Conservation (phyloP, 1,140 invertebrate genomes). For the Aphis craccivora region DNA sequence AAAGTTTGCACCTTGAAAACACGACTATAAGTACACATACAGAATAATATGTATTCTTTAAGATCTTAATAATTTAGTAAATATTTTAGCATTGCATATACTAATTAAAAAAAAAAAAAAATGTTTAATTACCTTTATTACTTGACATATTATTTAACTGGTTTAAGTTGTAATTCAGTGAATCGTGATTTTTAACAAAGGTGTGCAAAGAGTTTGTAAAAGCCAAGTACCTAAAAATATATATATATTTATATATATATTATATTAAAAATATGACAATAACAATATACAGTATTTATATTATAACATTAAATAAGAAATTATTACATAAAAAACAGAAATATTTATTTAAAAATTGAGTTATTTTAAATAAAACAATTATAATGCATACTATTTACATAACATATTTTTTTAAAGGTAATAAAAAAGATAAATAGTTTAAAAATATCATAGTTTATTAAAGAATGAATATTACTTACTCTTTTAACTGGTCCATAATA, state of each 20-base stretch:
- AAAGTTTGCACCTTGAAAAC: not conserved
- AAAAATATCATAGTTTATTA: not conserved
- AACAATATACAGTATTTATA: not conserved
- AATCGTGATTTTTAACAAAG: constrained; percentile 50
- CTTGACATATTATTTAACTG: constrained; percentile 39
- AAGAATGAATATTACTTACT: constrained; percentile 66
- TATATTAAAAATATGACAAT: not conserved
- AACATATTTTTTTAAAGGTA: not conserved
- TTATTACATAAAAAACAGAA: not conserved
- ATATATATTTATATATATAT: not conserved
- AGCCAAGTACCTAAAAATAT: constrained; percentile 41
- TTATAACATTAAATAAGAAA: not conserved
- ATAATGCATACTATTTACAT: too few relatives aligned
- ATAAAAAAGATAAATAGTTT: not conserved
- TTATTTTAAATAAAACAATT: not conserved
- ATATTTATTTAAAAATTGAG: not conserved
- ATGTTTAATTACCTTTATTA: constrained; percentile 48
- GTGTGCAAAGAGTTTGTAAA: constrained; percentile 43
- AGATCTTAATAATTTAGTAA: not conserved
- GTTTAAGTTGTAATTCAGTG: constrained; percentile 49
- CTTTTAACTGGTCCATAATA: constrained; percentile 83
- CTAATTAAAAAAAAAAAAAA: not conserved
- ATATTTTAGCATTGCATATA: not conserved
- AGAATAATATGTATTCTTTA: not conserved
- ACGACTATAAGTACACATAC: not conserved